These are phyloP conservation scores for Hydropsyche tenuis DNA, from an alignment of 1,140 invertebrate species.

Conservation along the genomic window DNA sequence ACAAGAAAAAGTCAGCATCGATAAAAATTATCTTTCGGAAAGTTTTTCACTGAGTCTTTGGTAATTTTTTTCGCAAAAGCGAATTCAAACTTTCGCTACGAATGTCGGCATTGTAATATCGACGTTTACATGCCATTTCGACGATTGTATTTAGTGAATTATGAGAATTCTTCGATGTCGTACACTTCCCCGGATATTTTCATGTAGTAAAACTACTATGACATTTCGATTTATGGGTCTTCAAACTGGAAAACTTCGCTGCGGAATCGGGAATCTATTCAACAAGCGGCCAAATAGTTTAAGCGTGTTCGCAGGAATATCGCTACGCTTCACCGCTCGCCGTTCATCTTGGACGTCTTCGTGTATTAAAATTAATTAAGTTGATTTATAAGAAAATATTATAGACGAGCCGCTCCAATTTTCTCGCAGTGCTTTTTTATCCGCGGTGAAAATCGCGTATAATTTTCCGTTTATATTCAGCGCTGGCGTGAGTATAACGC, in stretches of 20 bases:
- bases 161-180: slow-evolving; percentile 12
- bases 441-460: slow-evolving; percentile 7
- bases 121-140: slow-evolving; percentile 7
- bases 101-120: slow-evolving; percentile 6
- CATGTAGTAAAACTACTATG: slow-evolving; percentile 22
- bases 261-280: background rate
- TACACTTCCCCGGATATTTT: slow-evolving; percentile 3
- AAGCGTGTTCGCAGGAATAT: too few relatives aligned
- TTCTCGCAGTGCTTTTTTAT: too few relatives aligned
- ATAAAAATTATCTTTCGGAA: too few relatives aligned
- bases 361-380: too few relatives aligned
- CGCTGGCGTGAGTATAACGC: background rate
- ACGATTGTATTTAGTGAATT: slow-evolving; percentile 16
- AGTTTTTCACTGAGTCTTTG: too few relatives aligned
- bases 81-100: background rate
- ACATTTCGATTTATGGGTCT: slow-evolving; percentile 19
- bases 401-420: too few relatives aligned
- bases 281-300: background rate
- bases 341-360: too few relatives aligned
- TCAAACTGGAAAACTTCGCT: slow-evolving; percentile 13
- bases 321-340: too few relatives aligned
- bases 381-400: too few relatives aligned
- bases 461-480: slow-evolving; percentile 17
- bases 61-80: too few relatives aligned
- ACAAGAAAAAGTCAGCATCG: too few relatives aligned